These are phyloP conservation scores for Chironomus tentans DNA, from an alignment of 2,888 invertebrate genomes.

Conservation along the genomic window DNA sequence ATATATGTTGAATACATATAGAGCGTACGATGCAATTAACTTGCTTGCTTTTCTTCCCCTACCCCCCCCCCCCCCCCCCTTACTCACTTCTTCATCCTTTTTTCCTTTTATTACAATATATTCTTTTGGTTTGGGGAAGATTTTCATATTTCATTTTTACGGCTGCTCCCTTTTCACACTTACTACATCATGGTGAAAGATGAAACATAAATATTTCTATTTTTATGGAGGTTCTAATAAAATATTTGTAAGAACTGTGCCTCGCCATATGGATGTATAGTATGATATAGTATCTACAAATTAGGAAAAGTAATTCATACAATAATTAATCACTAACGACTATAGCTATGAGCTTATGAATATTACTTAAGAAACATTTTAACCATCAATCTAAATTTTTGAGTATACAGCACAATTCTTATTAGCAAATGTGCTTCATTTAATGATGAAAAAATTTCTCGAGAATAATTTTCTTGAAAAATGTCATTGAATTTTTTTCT, in stretches of 20 bases:
- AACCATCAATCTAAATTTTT: too few relatives aligned
- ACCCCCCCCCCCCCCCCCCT: background rate
- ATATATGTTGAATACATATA: background rate
- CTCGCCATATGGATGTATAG: background rate
- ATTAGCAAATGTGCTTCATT: too few relatives aligned
- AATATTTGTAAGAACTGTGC: background rate
- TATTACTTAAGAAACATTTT: too few relatives aligned
- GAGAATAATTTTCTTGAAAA: too few relatives aligned
- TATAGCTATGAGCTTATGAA: too few relatives aligned
- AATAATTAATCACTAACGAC: background rate
- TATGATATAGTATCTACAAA: background rate
- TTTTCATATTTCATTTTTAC: constrained; percentile 12
- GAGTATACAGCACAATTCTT: too few relatives aligned
- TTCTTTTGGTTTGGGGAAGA: background rate
- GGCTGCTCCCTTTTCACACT: constrained; percentile 5
- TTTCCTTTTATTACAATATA: background rate
- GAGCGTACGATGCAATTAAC: constrained; percentile 2
- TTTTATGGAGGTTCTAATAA: background rate
- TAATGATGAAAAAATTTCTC: too few relatives aligned
- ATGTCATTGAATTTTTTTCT: too few relatives aligned
- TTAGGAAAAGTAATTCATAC: background rate
- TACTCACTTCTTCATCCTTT: background rate
- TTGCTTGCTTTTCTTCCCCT: background rate
- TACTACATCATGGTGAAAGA: background rate
- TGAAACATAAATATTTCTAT: constrained; percentile 1